Evolutionary conservation across 2,113 vertebrate genomes (phyloP).

Genomic region (Puntigrus tetrazona): DNA sequence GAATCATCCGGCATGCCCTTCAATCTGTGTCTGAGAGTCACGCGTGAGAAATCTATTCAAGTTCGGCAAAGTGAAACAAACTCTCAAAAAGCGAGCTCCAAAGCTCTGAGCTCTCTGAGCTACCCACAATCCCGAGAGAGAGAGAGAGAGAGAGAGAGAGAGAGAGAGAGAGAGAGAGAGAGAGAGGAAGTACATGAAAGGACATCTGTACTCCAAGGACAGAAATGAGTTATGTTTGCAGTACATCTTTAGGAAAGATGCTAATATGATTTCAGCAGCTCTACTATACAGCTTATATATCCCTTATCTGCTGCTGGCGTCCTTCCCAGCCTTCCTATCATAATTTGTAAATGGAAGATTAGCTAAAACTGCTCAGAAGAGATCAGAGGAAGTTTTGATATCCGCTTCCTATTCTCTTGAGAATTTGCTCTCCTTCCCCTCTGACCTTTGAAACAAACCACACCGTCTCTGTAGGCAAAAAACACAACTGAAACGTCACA

Average conservation of each 20-base stretch:
- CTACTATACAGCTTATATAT: background rate
- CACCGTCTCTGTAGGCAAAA: background rate
- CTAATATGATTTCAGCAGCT: background rate
- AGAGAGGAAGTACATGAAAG: background rate
- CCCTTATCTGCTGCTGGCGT: background rate
- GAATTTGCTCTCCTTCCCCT: background rate
- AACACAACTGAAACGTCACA: background rate
- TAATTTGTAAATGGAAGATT: constrained; percentile 12
- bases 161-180: background rate
- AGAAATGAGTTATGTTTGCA: background rate
- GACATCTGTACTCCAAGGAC: background rate
- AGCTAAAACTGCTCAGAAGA: background rate
- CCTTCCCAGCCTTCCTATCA: background rate
- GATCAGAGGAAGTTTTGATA: background rate
- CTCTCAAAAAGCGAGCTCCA: no score
- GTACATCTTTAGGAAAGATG: background rate
- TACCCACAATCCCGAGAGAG: no score
- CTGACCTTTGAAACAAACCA: background rate
- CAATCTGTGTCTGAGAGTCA: background rate
- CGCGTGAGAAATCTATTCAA: background rate
- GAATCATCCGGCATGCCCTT: background rate
- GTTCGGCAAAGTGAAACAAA: background rate
- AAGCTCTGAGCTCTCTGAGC: no score
- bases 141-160: background rate
- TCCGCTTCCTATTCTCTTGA: background rate